Base-by-base conservation (phyloP, 2,797 vertebrate species). In the Eulemur coronatus region DNA sequence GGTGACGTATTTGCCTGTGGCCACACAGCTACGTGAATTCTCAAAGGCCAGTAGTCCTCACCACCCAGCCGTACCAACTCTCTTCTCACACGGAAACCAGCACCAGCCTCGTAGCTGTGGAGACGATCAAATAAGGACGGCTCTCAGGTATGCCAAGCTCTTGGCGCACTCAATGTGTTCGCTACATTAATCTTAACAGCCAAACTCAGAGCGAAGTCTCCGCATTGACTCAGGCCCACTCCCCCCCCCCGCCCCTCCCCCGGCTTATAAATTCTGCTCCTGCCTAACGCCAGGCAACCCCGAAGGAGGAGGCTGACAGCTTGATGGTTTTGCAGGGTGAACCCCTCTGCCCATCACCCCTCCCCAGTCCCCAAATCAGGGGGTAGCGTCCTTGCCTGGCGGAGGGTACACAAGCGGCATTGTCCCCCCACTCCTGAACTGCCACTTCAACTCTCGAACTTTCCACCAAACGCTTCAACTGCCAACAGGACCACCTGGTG, bases 401-500 rank as follows among this genome's bases (percentile, higher is more conserved):
- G 0, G 0, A 46, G 61, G 22, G 0, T 46, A 85, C 80, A 93
- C 86, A 91, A 0, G 38, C 43, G 0, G 84, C 95, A 70, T 43
- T 67, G 82, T 95, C 85, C 94, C 93, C 93, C 94, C 76, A 89
- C 92, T 90, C 82, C 94, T 82, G 78, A 94, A 76, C 91, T 65
- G 94, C 94, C 81, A 87, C 97, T 96, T 98, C 96, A 97, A 96
- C 97, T 98, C 98, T 98, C 88, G 59, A 98, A 98, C 93, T 97
- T 98, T 97, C 98, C 98, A 95, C 97, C 88, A 86, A 97, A 96
- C 70, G 82, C 65, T 80, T 89, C 81, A 43, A 95, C 88, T 95
- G 96, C 96, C 97, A 76, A 79, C 86, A 63, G 92, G 97, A 97
- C 96, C 97, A 98, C 97, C 98, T 97, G 97, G 97, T 91, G 97